A percentile compares a stretch with the other conserved stretches of the same genome.
These are phyloP conservation scores for Megaceryle torquata DNA, from an alignment of 2,113 vertebrate species.

Conservation along the genomic window DNA sequence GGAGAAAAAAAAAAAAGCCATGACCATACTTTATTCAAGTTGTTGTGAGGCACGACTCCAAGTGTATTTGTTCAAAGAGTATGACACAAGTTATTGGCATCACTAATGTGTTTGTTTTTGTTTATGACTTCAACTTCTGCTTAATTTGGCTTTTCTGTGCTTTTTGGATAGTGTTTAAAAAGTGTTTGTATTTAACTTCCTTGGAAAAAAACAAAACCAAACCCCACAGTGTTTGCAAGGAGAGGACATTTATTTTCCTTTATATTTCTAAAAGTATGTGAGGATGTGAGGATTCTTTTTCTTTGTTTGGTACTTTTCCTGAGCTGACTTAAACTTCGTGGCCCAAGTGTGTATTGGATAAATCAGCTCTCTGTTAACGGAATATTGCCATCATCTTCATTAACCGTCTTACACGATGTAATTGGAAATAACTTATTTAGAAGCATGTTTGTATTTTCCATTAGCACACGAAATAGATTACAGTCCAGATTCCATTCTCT, in stretches of 20 bases:
- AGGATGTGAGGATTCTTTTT: neutral
- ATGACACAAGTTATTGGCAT: neutral
- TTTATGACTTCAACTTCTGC: neutral
- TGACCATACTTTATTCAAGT: neutral
- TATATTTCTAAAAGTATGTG: neutral
- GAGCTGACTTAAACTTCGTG: neutral
- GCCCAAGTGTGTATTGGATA: neutral
- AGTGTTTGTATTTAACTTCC: neutral
- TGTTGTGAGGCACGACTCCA: neutral
- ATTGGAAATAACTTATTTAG: neutral
- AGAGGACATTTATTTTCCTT: neutral
- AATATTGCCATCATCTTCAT: neutral
- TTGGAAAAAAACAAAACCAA: neutral
- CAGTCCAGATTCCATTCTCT: neutral
- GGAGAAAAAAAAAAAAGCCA: neutral
- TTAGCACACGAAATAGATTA: neutral
- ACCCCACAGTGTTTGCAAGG: neutral
- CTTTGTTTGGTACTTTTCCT: neutral
- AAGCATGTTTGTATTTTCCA: neutral
- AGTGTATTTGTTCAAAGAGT: neutral
- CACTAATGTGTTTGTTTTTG: neutral
- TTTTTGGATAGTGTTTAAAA: neutral
- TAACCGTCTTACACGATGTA: neutral
- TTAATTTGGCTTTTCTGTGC: neutral
- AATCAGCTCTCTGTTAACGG: neutral